Base-by-base conservation (phyloP, 2,888 invertebrate genomes). In the Merodon equestris region DNA sequence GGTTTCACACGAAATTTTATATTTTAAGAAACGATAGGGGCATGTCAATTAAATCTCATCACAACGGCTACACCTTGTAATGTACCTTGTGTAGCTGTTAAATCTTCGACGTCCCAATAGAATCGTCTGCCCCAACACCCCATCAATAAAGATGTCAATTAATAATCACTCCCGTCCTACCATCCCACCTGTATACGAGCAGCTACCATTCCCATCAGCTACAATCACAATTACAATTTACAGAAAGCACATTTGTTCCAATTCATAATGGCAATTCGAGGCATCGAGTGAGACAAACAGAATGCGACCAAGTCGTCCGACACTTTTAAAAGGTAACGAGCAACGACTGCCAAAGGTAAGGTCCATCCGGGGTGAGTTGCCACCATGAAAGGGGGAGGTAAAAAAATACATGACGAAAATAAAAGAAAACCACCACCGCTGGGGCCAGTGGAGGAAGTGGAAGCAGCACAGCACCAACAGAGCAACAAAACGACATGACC, bases 111-210 rank as follows among this genome's bases (percentile, higher is more conserved):
- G 18, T 54, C 53, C 19, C 44, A 18, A 42, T 18, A 13, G 53
- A 42, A 54, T 14, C 64, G n/a, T 54, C 27, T 42, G 45, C 67
- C 27, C 27, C 13, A 40, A 61, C 54, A 9, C 17, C 71, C 19
- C 54, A 60, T 81, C 82, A 83, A 77, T 82, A 72, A 85, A 86
- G 84, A 85, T 86, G 86, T 85, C 86, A 86, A 86, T 86, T 86
- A 86, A 86, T 83, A 84, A 83, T 82, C 74, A 82, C 83, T 76
- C 71, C 77, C 61, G 64, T 70, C 79, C 70, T 63, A 50, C 38
- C 7, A 27, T 27, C 27, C 7, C 27, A 73, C 67, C n/a, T n/a
- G n/a, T n/a, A n/a, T n/a, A n/a, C n/a, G n/a, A 63, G 61, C 67
- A 68, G 63, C 54, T 48, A 14, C 54, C 48, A 36, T 72, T 44